phyloP scores from a whole-genome alignment of 2,797 vertebrate species.

The Acipenser ruthenus region DNA sequence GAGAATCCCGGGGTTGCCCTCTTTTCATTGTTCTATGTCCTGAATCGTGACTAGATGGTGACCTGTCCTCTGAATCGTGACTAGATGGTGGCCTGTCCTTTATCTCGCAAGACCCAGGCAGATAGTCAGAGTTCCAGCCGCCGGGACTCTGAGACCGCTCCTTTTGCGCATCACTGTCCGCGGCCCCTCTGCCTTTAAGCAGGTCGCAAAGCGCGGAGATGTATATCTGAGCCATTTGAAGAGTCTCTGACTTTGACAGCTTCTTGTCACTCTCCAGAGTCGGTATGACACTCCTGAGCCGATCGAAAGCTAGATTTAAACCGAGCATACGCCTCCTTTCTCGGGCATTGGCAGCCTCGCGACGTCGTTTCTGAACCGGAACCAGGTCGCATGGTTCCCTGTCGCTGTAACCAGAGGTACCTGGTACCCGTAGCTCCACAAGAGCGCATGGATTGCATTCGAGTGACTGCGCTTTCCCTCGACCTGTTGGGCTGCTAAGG shows the following conservation, averaged over 20 bases:
- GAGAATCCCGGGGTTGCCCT: not conserved
- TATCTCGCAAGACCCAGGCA: too few species aligned
- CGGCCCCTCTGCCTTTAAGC: constrained; percentile 35
- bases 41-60: too few species aligned
- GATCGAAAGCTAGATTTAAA: constrained; percentile 68
- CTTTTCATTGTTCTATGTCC: not conserved
- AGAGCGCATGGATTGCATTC: constrained; percentile 36
- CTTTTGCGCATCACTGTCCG: constrained; percentile 5
- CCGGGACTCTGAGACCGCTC: not conserved
- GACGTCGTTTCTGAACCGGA: constrained; percentile 46
- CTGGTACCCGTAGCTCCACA: constrained; percentile 42
- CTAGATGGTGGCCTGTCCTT: too few species aligned
- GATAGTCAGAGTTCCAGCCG: too few species aligned
- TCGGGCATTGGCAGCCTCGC: constrained; percentile 66
- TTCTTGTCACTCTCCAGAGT: constrained; percentile 59
- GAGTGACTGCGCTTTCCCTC: not conserved
- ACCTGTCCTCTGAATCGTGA: too few species aligned
- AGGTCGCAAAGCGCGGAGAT: constrained; percentile 61
- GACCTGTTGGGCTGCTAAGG: constrained; percentile 11
- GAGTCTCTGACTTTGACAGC: constrained; percentile 68
- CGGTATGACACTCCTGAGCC: constrained; percentile 67
- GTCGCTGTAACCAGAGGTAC: constrained; percentile 35
- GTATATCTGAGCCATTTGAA: constrained; percentile 73
- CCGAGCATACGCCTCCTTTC: constrained; percentile 68
- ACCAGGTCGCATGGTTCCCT: constrained; percentile 33